Base-by-base conservation (phyloP, 2,797 vertebrate species). In the Lerista edwardsae region DNA sequence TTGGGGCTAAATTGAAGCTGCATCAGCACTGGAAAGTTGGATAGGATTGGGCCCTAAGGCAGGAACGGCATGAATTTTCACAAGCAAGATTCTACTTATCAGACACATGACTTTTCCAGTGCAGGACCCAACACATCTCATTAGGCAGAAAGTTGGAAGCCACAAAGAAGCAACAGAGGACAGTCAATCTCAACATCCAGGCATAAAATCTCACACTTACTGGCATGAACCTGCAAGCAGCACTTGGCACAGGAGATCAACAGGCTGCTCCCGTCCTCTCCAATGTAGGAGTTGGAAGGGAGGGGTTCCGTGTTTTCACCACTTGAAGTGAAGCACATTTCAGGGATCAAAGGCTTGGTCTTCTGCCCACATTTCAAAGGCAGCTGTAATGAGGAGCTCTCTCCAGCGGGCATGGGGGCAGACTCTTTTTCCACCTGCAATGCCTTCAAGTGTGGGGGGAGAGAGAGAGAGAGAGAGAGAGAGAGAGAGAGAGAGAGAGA, bases 321-420 rank as follows among this genome's bases (percentile, higher is more conserved):
- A 0, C 98, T 97, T 0, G 97, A 96, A 10, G 98, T 98, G 94
- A 99, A 99, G 95, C 99, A 99, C 98, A 99, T 99, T 95, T 99
- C 99, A 0, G 98, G 98, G 88, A 99, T 97, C 86, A 99, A 94
- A 0, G 98, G 98, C 87, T 97, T 97, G 7, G 97, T 99, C 92
- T 87, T 96, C 80, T 95, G 96, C 65, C 98, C 97, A 0, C 95
- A 95, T n/a, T 82, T 94, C 8, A 97, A 96, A 2, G 93, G 80
- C 1, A 94, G 87, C 59, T 88, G 0, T 0, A 91, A 91, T 0
- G 88, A 85, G 74, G 93, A 17, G 0, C 65, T 89, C 75, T 96
- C 95, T 1, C 89, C 92, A 0, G 19, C 19, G 0, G 91, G 44
- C 7, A 39, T 71, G 0, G 87, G 91, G 9, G 73, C 75, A 1